Base-by-base conservation (phyloP, 2,888 invertebrate species). In the Chrysolina oricalcia region DNA sequence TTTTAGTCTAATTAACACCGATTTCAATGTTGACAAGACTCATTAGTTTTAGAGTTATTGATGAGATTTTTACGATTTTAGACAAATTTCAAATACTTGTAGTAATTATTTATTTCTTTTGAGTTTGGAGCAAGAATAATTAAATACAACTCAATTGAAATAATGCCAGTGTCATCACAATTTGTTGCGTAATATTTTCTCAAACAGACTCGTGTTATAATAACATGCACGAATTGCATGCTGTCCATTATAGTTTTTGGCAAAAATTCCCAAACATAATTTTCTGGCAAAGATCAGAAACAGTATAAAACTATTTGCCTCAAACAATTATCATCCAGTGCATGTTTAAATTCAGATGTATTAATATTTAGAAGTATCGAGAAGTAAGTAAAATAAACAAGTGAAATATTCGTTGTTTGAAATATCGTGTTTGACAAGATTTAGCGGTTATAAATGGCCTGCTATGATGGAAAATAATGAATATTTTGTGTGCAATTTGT, bases 201-300 rank as follows among this genome's bases (percentile, higher is more conserved):
- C 23, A 56, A 56, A n/a, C 27, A 1, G 59, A 59, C 23, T 27
- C 59, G 59, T 59, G 35, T 8, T 35, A 15, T 59, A 35, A 35
- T 59, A n/a, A 59, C 9, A 59, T 59, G n/a, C 59, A 59, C 35
- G n/a, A 8, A 59, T 56, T 59, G 9, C 35, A 59, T 59, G 59
- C 35, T n/a, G 13, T 56, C 21, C 15, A 8, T 35, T 59, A 59
- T 59, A 59, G n/a, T 27, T 59, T 19, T 59, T 59, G 59, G 59
- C 59, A 59, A 17, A 59, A 59, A 59, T 59, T 59, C 59, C n/a
- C 8, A 9, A 46, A 56, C 21, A 40, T 53, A 64, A 53, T 53
- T 62, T 69, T 35, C 64, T 63, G 68, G 73, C 73, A 69, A 48
- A 68, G 64, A 62, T 13, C 64, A 41, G 64, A 48, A 50, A 50